Evolutionary conservation across 1,140 invertebrate species (phyloP), one percentile per base, ranked within the genome.

Genomic region (Saccostrea cuccullata): DNA sequence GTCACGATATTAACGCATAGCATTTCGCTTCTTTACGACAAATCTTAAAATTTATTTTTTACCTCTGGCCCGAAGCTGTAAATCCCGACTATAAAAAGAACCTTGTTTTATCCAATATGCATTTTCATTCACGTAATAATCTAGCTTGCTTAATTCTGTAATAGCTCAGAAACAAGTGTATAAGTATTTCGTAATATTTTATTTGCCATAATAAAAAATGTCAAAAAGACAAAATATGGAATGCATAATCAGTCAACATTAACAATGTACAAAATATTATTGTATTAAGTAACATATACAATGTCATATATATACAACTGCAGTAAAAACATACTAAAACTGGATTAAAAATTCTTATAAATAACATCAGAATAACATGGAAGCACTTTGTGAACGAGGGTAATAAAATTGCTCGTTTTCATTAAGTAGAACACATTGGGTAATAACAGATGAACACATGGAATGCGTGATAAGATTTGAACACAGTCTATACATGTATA

Each of bases 281-380:
- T 13, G 12, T 73, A 73, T 40, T 5, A 36, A 30, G 70, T 73
- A 73, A 73, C 70, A 73, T 73, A 73, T 30, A 73, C 70, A 73
- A 36, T 26, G 70, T 73, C 70, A 73, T 8, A 36, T 73, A 73
- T 73, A 30, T 73, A 73, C 70, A 73, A 73, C 15, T 73, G 70
- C 26, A 30, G 70, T 73, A 73, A 73, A 67, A 73, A 73, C 70
- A 73, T 36, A 30, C 23, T 40, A 73, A 73, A 73, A 73, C 70
- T 73, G 70, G 70, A 73, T 73, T 73, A 73, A 73, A 73, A 73
- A 73, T 73, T 73, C 70, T 26, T 73, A 73, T 73, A 73, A 73
- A 73, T 73, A 73, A 73, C 70, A 73, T 73, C 26, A 26, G 26
- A 36, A 73, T 73, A 73, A 73, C 9, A 73, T 26, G 70, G 70